Base-by-base conservation (phyloP, 2,113 vertebrate genomes). In the Varanus komodoensis region DNA sequence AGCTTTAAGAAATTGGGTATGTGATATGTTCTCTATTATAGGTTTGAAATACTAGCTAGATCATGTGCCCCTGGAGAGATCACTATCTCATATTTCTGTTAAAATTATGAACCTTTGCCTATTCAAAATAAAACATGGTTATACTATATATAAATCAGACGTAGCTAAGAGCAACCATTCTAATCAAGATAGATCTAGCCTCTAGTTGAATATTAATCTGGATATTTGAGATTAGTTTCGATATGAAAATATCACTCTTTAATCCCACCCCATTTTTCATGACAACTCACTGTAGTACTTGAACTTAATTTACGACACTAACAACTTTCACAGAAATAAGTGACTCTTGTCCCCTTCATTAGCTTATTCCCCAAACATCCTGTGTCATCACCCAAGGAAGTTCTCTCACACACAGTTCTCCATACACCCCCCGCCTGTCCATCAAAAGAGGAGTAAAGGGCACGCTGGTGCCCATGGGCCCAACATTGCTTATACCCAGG, bases 181-280 rank as follows among this genome's bases (percentile, higher is more conserved):
- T 91, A 87, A 87, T 86, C 89, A 80, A 44, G 21, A 90, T 25
- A 85, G 86, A 78, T 92, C 89, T 84, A 78, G 48, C 81, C n/a
- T 89, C 64, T 50, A 88, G 93, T 81, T 94, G 95, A 93, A 89
- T 57, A 95, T 84, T 92, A 90, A 96, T 48, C 84, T 86, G 44
- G 5, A 83, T 89, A 91, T 88, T 93, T 48, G 32, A 38, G 73
- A 94, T 44, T 78, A 78, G 71, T 74, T n/a, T 73, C n/a, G 3
- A 3, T 44, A 44, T 44, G 38, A 44, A 44, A 44, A 44, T 44
- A 44, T 44, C 38, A 44, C 38, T 44, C 38, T 44, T 44, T 44
- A 44, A 44, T 44, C 38, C 38, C 1, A 44, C 38, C 38, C 38
- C 38, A 44, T 44, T 44, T 44, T 44, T 44, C 38, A 44, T 44